phyloP scores from a whole-genome alignment of 2,888 invertebrate species.

The Dusona sp. region DNA sequence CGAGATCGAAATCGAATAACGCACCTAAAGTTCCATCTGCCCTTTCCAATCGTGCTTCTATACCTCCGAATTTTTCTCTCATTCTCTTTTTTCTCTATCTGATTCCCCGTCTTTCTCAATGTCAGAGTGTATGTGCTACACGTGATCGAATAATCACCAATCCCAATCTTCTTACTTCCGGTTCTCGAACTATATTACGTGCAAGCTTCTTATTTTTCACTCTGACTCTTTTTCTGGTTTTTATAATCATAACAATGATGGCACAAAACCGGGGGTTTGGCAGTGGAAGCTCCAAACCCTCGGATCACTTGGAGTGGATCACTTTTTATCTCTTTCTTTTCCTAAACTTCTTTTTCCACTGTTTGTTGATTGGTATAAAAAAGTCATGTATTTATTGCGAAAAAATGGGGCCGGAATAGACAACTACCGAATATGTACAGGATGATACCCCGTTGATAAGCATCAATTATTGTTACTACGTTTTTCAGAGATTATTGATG shows the following conservation, averaged over 20 bases:
- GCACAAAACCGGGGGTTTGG: background rate
- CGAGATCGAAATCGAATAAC: conserved; percentile 79
- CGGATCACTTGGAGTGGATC: too few species aligned
- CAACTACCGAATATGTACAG: background rate
- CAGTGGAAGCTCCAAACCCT: too few species aligned
- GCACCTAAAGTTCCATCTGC: conserved; percentile 68
- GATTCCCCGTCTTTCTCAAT: conserved; percentile 21
- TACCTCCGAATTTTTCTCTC: conserved; percentile 31
- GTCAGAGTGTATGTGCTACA: conserved; percentile 41
- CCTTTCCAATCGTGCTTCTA: conserved; percentile 42
- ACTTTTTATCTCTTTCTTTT: background rate
- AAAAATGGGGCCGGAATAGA: too few species aligned
- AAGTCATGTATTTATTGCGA: too few species aligned
- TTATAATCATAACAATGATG: background rate
- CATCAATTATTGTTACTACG: too few species aligned
- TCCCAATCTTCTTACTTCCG: conserved; percentile 50
- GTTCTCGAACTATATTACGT: background rate
- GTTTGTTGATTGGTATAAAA: background rate
- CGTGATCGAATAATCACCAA: conserved; percentile 53
- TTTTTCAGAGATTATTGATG: too few species aligned
- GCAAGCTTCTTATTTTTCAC: background rate
- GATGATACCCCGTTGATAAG: background rate
- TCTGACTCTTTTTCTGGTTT: background rate
- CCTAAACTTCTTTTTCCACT: background rate
- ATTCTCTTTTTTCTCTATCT: background rate